Evolutionary conservation across 2,797 vertebrate genomes (phyloP).

Genomic region (Eidolon dupreanum): DNA sequence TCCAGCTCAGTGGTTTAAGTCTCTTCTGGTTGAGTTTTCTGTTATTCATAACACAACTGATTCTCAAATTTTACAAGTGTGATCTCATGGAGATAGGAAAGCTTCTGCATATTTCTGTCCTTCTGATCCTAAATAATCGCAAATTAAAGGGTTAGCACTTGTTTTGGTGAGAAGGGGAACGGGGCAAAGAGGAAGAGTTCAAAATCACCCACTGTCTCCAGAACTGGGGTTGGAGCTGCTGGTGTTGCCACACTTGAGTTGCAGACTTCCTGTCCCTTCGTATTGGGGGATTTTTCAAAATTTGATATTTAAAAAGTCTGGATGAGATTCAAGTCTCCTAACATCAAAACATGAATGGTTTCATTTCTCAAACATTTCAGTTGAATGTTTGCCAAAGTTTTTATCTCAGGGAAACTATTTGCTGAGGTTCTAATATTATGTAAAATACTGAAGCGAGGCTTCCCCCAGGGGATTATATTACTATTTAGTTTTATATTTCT

Average conservation of each 20-base stretch:
- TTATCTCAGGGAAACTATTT: constrained; percentile 82
- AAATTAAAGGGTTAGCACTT: not conserved
- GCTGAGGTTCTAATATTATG: constrained; percentile 76
- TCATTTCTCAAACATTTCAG: constrained; percentile 76
- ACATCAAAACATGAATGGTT: constrained; percentile 79
- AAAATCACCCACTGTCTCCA: not conserved
- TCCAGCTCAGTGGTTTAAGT: not conserved
- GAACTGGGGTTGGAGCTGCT: not conserved
- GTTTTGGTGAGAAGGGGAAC: not conserved
- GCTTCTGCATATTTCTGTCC: not conserved
- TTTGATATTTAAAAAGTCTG: constrained; percentile 63
- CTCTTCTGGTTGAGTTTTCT: not conserved
- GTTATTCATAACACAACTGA: not conserved
- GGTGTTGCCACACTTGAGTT: not conserved
- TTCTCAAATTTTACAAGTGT: not conserved
- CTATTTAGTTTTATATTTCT: constrained; percentile 84
- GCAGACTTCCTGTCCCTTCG: constrained; percentile 50
- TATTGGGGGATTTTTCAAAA: constrained; percentile 46
- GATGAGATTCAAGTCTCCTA: constrained; percentile 70
- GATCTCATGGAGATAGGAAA: not conserved
- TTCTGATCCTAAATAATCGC: not conserved
- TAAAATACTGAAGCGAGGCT: constrained; percentile 76
- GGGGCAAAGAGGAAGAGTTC: not conserved
- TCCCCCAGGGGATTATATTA: constrained; percentile 72
- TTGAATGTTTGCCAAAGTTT: constrained; percentile 83